Percentiles rank a stretch among this genome's conserved stretches.
These are phyloP conservation scores for Coccyzus lansbergi DNA, from an alignment of 2,797 vertebrate genomes.

Conservation along the genomic window DNA sequence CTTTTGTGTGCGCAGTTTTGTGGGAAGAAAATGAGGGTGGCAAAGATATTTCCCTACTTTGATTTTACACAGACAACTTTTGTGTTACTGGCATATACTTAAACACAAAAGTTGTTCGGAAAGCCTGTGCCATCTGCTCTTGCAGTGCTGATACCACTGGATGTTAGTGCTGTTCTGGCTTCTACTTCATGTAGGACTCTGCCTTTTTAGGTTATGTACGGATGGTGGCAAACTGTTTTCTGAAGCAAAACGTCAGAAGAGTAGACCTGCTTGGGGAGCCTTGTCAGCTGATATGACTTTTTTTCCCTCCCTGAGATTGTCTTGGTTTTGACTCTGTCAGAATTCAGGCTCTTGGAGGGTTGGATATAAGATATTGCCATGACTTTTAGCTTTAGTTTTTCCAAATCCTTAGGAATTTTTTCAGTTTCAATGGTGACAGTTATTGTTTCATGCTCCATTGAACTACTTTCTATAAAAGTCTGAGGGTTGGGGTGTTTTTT, in stretches of 20 bases:
- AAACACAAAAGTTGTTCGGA: background rate
- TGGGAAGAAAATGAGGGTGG: background rate
- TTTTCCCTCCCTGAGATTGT: fast-evolving
- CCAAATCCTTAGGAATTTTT: background rate
- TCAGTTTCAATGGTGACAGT: background rate
- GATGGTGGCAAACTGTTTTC: background rate
- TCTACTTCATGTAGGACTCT: background rate
- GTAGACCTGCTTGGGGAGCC: background rate
- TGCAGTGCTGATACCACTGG: background rate
- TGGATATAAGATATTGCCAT: background rate
- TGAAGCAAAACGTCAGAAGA: background rate
- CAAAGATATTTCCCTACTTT: background rate
- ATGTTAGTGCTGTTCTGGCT: fast-evolving
- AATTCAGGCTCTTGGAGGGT: background rate
- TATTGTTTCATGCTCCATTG: background rate
- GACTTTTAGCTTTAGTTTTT: background rate
- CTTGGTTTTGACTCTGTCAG: fast-evolving
- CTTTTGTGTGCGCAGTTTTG: background rate
- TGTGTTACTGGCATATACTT: background rate
- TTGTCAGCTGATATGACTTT: fast-evolving
- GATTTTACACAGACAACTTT: background rate
- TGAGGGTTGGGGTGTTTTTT: background rate
- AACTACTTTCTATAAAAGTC: background rate
- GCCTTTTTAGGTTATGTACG: background rate
- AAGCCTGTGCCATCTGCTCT: background rate